A percentile compares a stretch with the other conserved stretches of the same genome.
These are phyloP conservation scores for Aegypius monachus DNA, from an alignment of 2,113 vertebrate species.

Conservation along the genomic window DNA sequence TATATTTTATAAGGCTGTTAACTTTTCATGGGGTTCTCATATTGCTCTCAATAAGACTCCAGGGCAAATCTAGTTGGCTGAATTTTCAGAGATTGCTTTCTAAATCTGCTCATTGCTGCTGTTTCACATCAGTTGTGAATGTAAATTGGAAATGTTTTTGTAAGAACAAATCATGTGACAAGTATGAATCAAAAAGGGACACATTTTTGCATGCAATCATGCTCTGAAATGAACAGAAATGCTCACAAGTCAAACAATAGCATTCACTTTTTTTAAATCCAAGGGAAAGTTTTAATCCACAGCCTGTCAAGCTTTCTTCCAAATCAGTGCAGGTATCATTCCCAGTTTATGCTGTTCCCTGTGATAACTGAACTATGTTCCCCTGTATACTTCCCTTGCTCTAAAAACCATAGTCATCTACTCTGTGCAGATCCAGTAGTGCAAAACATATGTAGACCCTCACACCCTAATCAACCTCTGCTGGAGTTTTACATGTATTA, in stretches of 20 bases:
- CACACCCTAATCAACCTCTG: background rate
- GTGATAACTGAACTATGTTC: background rate
- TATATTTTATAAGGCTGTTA: conserved; percentile 45
- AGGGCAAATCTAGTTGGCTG: background rate
- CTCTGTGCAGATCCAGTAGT: background rate
- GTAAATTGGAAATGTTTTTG: conserved; percentile 41
- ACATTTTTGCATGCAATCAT: background rate
- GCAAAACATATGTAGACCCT: background rate
- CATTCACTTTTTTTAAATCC: background rate
- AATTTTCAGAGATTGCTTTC: conserved; percentile 13
- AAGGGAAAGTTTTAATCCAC: background rate
- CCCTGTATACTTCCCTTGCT: background rate
- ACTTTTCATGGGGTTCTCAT: conserved; percentile 32
- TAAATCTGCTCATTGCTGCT: background rate
- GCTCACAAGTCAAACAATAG: background rate
- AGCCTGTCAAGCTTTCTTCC: background rate
- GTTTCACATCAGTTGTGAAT: conserved; percentile 8
- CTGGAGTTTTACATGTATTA: background rate
- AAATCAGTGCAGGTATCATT: background rate
- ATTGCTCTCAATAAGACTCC: conserved; percentile 10
- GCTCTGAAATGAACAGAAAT: conserved; percentile 12
- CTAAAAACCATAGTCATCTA: background rate
- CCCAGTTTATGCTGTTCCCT: background rate
- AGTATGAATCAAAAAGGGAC: conserved; percentile 6
- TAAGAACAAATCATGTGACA: conserved; percentile 13